These are phyloP conservation scores for Urophycis tenuis DNA, from an alignment of 2,797 vertebrate genomes.

Conservation along the genomic window DNA sequence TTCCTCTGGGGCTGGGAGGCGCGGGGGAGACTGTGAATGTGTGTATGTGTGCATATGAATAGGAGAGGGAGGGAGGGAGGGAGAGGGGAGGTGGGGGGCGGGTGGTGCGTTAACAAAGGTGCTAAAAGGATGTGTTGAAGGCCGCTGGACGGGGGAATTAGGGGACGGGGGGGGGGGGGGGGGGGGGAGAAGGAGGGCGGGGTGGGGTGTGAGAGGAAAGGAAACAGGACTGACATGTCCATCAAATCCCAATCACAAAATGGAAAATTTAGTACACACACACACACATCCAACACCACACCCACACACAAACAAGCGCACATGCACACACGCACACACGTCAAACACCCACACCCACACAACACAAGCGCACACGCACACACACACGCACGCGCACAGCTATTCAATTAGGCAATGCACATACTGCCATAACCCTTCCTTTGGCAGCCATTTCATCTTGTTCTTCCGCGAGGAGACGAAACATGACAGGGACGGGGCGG, in stretches of 20 bases:
- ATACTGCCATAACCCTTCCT: neutral
- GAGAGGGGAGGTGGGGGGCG: too few relatives aligned
- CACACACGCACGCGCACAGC: neutral
- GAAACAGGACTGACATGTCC: conserved; percentile 47
- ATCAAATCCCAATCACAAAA: conserved; percentile 61
- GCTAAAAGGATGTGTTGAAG: conserved; percentile 87
- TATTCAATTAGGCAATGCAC: neutral
- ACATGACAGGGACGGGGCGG: neutral
- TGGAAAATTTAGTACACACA: conserved; percentile 13
- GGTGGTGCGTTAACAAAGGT: conserved; percentile 76
- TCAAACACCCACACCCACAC: neutral
- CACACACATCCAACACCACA: neutral
- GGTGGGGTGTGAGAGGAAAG: neutral
- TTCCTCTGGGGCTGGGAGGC: conserved; percentile 76
- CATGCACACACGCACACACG: neutral
- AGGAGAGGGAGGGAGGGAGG: too few relatives aligned
- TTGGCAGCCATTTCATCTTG: neutral
- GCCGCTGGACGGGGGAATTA: conserved; percentile 69
- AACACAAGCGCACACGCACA: neutral
- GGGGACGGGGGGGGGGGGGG: conserved; percentile 31
- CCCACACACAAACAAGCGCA: neutral
- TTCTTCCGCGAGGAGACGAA: neutral
- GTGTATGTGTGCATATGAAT: conserved; percentile 52
- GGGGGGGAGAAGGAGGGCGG: conserved; percentile 15
- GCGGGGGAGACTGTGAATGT: conserved; percentile 33